Base-by-base conservation (phyloP, 2,888 invertebrate genomes). In the Griposia aprilina region DNA sequence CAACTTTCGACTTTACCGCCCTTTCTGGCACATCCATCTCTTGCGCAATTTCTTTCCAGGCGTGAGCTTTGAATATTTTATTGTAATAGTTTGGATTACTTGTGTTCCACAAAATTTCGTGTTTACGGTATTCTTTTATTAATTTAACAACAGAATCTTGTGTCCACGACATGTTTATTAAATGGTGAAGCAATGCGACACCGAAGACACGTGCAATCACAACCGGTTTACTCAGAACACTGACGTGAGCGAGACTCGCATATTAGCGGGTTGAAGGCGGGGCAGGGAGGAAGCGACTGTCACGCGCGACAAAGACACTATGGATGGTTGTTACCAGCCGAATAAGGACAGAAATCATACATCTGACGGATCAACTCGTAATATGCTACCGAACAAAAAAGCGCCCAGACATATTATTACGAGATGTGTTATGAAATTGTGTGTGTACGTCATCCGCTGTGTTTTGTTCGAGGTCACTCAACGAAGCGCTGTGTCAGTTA, bases 301-400 rank as follows among this genome's bases (percentile, higher is more conserved):
- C 50, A 30, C 65, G 65, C 17, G 48, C 17, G 17, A 72, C 17
- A 72, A 36, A 65, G 30, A 65, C 30, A 36, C 2, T n/a, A 23
- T 62, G 17, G 30, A 17, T 13, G n/a, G 7, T 36, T 50, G n/a
- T n/a, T 65, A 50, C 50, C 17, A 17, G 17, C 13, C 30, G 65
- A 72, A 72, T 17, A 72, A 65, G 72, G 48, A 72, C 65, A 36
- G 48, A 72, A 72, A 0, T 30, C 23, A 13, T 8, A 50, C 50
- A 68, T 52, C 5, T 15, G 15, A 8, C 23, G 8, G 13, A 26
- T 36, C 62, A 6, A 23, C 50, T 23, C 50, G 50, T 48, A 67
- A 67, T 13, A 26, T 48, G 48, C 26, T 17, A 2, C 48, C 48
- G 48, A 66, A 67, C 67, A 50, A 67, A 66, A 48, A 23, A n/a